Conservation (phyloP, 2,113 vertebrate species). For the Trichechus manatus region DNA sequence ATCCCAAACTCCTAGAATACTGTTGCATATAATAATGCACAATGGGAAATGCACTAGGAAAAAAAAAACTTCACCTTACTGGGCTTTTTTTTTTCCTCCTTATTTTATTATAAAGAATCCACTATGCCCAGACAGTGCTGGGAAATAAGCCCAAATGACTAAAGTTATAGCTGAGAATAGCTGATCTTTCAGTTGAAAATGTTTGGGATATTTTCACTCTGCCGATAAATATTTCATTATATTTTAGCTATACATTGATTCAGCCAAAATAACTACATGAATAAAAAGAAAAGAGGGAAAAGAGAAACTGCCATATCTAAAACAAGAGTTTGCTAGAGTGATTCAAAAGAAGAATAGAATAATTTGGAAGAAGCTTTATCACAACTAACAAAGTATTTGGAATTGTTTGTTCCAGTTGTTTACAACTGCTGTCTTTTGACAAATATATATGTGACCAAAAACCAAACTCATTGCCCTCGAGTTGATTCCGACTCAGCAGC, state of each 20-base stretch:
- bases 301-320: conserved; percentile 36
- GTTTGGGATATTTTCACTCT: conserved; percentile 38
- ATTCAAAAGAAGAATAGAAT: conserved; percentile 1
- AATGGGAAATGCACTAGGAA: background rate
- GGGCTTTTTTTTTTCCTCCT: background rate
- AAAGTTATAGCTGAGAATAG: conserved; percentile 45
- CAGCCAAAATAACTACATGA: conserved; percentile 31
- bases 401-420: conserved; percentile 31
- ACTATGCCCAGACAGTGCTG: background rate
- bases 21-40: conserved; percentile 38
- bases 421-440: background rate
- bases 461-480: too few species aligned
- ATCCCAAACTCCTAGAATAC: conserved; percentile 30
- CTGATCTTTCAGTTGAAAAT: conserved; percentile 22
- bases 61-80: background rate
- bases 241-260: conserved; percentile 59
- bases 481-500: too few species aligned
- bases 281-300: conserved; percentile 37
- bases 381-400: conserved; percentile 35
- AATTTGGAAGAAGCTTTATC: conserved; percentile 37
- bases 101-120: conserved; percentile 30
- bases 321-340: conserved; percentile 31
- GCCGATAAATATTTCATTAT: conserved; percentile 53
- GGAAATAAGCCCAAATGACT: conserved; percentile 48
- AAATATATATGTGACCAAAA: background rate